Conservation (phyloP, 2,888 invertebrate species). For the Eristalis intricaria region DNA sequence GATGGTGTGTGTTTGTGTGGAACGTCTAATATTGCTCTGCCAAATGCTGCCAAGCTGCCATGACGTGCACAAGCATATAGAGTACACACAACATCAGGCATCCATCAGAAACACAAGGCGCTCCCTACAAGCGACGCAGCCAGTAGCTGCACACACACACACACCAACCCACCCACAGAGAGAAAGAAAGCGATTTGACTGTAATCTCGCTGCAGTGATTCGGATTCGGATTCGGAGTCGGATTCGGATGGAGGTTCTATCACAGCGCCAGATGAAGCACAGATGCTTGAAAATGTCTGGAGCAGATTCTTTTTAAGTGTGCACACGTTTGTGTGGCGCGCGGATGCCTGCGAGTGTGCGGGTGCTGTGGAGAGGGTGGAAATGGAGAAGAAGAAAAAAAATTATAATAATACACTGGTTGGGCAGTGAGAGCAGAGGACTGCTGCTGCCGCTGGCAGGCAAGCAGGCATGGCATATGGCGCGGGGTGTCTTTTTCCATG, state of each 20-base stretch:
- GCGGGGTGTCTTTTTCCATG: conserved; percentile 45
- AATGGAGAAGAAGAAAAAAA: conserved; percentile 40
- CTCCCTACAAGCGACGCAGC: conserved; percentile 20
- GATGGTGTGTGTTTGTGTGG: too few relatives aligned
- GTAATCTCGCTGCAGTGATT: conserved; percentile 71
- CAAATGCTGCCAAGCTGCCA: conserved; percentile 64
- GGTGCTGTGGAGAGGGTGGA: background rate
- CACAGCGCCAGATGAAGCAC: conserved; percentile 79
- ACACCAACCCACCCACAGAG: conserved; percentile 1
- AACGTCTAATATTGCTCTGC: conserved; percentile 64
- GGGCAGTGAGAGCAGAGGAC: conserved; percentile 39
- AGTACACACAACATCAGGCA: conserved; percentile 66
- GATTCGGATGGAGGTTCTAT: conserved; percentile 53
- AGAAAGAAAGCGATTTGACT: conserved; percentile 45
- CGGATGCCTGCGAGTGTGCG: conserved; percentile 9
- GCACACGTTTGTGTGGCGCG: conserved; percentile 67
- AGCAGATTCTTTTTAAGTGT: conserved; percentile 72
- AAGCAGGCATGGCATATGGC: conserved; percentile 46
- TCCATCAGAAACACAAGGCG: conserved; percentile 70
- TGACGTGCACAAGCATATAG: conserved; percentile 44
- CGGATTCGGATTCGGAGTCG: background rate
- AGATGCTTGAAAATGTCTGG: conserved; percentile 76
- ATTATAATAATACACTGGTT: conserved; percentile 70
- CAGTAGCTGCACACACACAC: conserved; percentile 25
- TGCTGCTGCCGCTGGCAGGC: conserved; percentile 50